Evolutionary conservation across 2,797 vertebrate genomes (phyloP), one percentile per base, ranked within the genome.

Genomic region (Acrocephalus scirpaceus): DNA sequence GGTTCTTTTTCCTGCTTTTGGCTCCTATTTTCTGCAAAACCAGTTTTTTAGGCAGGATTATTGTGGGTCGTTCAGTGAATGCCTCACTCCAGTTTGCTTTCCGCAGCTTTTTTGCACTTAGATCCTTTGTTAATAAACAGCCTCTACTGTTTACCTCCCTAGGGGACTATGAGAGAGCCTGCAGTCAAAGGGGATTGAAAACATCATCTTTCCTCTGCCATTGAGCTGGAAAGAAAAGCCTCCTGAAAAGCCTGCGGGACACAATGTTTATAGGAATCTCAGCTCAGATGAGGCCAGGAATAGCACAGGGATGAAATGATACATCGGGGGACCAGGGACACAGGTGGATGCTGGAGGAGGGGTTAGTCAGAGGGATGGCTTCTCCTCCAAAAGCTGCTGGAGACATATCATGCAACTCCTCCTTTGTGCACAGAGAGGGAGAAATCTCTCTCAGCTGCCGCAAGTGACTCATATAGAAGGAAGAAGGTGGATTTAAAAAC

Each of bases 91-190:
- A 3, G 15, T 58, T 75, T 69, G 44, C 86, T 83, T 90, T 87
- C 70, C 82, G 78, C 80, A 70, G 77, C 60, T 80, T 51, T 73
- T 81, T 69, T 13, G 8, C 66, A 32, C 91, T 97, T 84, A 73
- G 69, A 90, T 94, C 50, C 20, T 90, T 86, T 88, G 78, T 69
- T 95, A 96, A 92, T 93, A 94, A 96, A 92, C 80, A 92, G 62
- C 74, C 42, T 26, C 81, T 96, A 91, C 90, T 94, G 90, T 81
- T 87, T 65, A 58, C 54, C 53, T 96, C 86, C 92, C 96, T 47
- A 34, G 42, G 87, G 78, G 93, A 95, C 66, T 82, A 15, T 44
- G 72, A 82, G 47, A 86, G 78, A 88, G 72, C 86, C 89, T 58
- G 66, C 11, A 34, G 92, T 88, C 45, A 88, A 85, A 93, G 57